These are phyloP conservation scores for Himalopsyche phryganea DNA, from an alignment of 1,140 invertebrate species.

Conservation along the genomic window DNA sequence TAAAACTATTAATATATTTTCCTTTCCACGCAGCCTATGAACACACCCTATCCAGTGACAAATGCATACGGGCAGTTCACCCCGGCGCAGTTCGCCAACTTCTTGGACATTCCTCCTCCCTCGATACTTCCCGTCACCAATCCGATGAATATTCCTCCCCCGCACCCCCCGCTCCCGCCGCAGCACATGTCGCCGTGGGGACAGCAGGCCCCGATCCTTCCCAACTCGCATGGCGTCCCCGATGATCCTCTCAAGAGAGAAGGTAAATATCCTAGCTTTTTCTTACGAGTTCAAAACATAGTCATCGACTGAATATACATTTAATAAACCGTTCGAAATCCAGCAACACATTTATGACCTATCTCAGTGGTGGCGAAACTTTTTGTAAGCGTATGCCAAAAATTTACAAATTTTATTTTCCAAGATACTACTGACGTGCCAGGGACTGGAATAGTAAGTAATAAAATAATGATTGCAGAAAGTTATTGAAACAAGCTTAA, in stretches of 20 bases:
- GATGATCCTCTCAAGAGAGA: conserved; percentile 27
- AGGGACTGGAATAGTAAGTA: too few species aligned
- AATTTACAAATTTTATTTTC: too few species aligned
- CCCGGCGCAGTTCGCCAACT: neutral
- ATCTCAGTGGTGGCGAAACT: too few species aligned
- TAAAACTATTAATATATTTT: too few species aligned
- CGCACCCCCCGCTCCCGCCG: conserved; percentile 5
- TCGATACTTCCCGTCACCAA: conserved; percentile 1
- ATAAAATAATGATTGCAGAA: too few species aligned
- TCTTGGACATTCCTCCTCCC: conserved; percentile 2
- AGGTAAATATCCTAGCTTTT: too few species aligned
- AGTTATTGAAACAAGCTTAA: too few species aligned
- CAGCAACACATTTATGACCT: too few species aligned
- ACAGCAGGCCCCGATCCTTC: neutral
- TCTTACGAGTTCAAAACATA: neutral
- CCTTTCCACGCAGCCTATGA: conserved; percentile 8
- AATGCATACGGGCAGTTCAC: conserved; percentile 6
- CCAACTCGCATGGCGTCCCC: neutral
- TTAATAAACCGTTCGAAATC: neutral
- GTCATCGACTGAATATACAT: neutral
- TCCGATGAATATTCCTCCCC: conserved; percentile 3
- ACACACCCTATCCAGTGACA: neutral
- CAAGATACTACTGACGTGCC: too few species aligned
- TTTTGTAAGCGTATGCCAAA: too few species aligned
- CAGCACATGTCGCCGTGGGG: conserved; percentile 1